Evolutionary conservation across 2,113 vertebrate species (phyloP).

Genomic region (Catharus minimus): DNA sequence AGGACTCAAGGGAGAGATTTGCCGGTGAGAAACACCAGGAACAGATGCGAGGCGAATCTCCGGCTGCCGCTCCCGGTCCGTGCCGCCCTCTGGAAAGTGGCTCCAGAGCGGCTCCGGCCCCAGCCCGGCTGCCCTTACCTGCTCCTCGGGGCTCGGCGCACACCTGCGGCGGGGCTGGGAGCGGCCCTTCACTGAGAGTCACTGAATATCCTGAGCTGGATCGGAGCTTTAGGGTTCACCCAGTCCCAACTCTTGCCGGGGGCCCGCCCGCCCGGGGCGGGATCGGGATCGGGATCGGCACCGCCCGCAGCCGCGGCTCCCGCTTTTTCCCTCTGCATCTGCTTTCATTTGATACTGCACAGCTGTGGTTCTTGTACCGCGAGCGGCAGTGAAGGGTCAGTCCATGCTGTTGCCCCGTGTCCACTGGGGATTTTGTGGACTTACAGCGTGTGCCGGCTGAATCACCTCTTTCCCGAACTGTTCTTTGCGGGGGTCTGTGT

Average conservation of each 20-base stretch:
- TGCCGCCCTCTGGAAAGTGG: not conserved
- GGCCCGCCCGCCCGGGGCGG: not conserved
- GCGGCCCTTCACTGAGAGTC: too few relatives aligned
- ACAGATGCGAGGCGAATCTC: rapidly evolving
- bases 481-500: not conserved
- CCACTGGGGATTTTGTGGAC: not conserved
- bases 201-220: not conserved
- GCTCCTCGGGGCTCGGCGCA: not conserved
- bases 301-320: not conserved
- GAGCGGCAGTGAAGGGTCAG: not conserved
- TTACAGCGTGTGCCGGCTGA: rapidly evolving
- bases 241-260: not conserved
- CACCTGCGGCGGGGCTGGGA: not conserved
- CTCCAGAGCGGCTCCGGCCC: rapidly evolving
- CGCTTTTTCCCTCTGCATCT: rapidly evolving
- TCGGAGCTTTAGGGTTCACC: rapidly evolving
- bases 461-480: not conserved
- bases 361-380: not conserved
- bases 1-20: rapidly evolving
- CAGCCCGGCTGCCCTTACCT: not conserved
- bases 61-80: not conserved
- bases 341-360: not conserved
- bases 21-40: not conserved
- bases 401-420: not conserved
- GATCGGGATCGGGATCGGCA: not conserved